Conservation (phyloP, 2,888 invertebrate species). For the Diploptera punctata region DNA sequence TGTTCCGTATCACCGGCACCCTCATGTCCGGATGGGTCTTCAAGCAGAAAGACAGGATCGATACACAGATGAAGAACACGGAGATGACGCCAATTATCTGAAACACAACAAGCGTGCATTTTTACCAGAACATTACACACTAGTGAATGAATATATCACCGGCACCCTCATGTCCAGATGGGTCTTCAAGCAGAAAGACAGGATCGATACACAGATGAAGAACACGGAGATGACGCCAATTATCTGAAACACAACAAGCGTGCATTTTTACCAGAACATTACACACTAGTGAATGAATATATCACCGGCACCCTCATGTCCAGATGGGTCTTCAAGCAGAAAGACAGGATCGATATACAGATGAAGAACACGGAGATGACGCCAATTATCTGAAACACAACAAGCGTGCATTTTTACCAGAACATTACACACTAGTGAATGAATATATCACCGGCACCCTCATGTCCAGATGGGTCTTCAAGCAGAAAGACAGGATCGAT, state of each 20-base stretch:
- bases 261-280: too few relatives aligned
- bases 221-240: slow-evolving; percentile 98
- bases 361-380: slow-evolving; percentile 99
- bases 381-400: slow-evolving; percentile 87
- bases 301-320: slow-evolving; percentile 95
- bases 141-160: too few relatives aligned
- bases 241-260: slow-evolving; percentile 74
- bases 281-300: too few relatives aligned
- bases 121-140: too few relatives aligned
- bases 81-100: slow-evolving; percentile 98
- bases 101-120: slow-evolving; percentile 56
- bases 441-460: slow-evolving; percentile 89
- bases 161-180: slow-evolving; percentile 98
- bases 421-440: too few relatives aligned
- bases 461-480: slow-evolving; percentile 99
- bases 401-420: too few relatives aligned
- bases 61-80: slow-evolving; percentile 99
- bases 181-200: slow-evolving; percentile 99
- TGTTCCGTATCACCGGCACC: slow-evolving; percentile 85
- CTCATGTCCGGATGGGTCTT: slow-evolving; percentile 99
- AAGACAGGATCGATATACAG: slow-evolving; percentile 98
- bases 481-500: slow-evolving; percentile 98
- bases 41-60: slow-evolving; percentile 98
- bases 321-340: slow-evolving; percentile 99
- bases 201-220: slow-evolving; percentile 99